Evolutionary conservation across 2,888 invertebrate species (phyloP), one percentile per base, ranked within the genome.

Genomic region (Acleris literana): DNA sequence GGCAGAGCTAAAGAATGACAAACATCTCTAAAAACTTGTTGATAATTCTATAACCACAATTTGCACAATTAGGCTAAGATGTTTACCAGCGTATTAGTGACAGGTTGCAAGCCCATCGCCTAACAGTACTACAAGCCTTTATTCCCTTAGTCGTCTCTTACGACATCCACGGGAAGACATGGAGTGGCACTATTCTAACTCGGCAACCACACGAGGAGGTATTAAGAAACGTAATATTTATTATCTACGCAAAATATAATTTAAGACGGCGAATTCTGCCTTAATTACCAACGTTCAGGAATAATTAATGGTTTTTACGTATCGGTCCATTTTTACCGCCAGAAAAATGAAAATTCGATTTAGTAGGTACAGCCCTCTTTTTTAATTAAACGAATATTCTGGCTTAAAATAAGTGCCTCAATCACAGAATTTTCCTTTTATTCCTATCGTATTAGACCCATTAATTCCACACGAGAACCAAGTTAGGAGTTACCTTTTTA

Each of bases 281-380:
- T 22, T 61, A 61, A 61, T 52, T 52, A 46, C 51, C 22, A 39
- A 57, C 57, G 49, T 49, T 65, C 43, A 39, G 16, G 61, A 62
- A 66, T 66, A 62, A 66, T 66, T 56, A 57, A 62, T 62, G 52
- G 46, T 22, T 25, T n/a, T 65, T 43, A 43, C 60, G 52, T 53
- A 55, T 60, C 43, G n/a, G 11, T 61, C 56, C 46, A 25, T 60
- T 55, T 62, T 51, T 61, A 49, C 52, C 33, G 18, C 16, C 13
- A 44, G 25, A 22, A n/a, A 60, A 46, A 33, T 61, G 17, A 53
- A 64, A 48, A 54, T 57, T 62, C 22, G 25, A 48, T 61, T 62
- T 18, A 20, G 25, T n/a, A n/a, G n/a, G n/a, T 22, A 18, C 20
- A 46, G 55, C 9, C 33, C 43, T 51, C 39, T n/a, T 57, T n/a